A percentile compares a stretch with the other conserved stretches of the same genome.
Evolutionary conservation across 2,797 vertebrate species (phyloP).

Genomic region (Aldrovandia affinis): DNA sequence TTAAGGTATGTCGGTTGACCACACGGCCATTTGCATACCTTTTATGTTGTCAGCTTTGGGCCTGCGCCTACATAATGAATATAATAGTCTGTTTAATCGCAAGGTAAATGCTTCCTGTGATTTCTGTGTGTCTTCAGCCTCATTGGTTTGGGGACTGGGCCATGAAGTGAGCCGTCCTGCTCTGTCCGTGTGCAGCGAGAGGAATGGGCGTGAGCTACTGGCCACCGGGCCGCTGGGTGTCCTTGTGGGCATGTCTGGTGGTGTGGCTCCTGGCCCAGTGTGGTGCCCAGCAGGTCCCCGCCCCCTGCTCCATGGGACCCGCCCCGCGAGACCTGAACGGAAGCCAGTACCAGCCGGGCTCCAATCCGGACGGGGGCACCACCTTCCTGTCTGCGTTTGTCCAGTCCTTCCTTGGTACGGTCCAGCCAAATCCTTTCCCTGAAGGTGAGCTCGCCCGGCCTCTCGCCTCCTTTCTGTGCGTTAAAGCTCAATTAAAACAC

Average conservation of each 20-base stretch:
- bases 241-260: background rate
- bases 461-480: background rate
- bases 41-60: background rate
- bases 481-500: background rate
- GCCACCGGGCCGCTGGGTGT: background rate
- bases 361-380: background rate
- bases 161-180: background rate
- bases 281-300: background rate
- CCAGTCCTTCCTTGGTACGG: slow-evolving; percentile 76
- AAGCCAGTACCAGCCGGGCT: slow-evolving; percentile 24
- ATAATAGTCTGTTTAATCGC: background rate
- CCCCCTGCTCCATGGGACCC: slow-evolving; percentile 9
- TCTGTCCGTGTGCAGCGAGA: background rate
- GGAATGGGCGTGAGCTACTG: background rate
- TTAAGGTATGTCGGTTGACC: too few species aligned
- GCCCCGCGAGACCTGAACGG: background rate
- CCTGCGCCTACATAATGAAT: background rate
- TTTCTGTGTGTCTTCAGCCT: background rate
- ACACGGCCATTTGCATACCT: background rate
- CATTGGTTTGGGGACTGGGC: background rate
- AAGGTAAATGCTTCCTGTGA: background rate
- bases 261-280: background rate
- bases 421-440: slow-evolving; percentile 81
- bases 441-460: slow-evolving; percentile 66
- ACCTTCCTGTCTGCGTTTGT: slow-evolving; percentile 68